These are phyloP conservation scores for Nautilus pompilius DNA, from an alignment of 1,140 invertebrate species.

Conservation along the genomic window DNA sequence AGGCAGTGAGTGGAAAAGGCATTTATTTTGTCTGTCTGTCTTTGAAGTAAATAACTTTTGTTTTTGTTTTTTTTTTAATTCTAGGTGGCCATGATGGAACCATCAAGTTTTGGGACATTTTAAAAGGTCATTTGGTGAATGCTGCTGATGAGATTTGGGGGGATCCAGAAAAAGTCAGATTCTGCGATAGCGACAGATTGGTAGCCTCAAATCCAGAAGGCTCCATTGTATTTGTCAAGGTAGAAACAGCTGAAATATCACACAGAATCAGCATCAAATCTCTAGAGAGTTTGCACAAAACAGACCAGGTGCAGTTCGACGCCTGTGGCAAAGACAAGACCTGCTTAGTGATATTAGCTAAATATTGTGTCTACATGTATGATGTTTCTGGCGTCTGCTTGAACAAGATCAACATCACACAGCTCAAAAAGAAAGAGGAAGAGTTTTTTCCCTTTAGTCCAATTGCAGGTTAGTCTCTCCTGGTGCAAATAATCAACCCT, in stretches of 20 bases:
- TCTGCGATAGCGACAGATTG: conserved; percentile 18
- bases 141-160: conserved; percentile 16
- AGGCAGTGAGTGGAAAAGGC: neutral
- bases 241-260: conserved; percentile 5
- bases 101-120: conserved; percentile 19
- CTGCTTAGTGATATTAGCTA: conserved; percentile 10
- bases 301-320: neutral
- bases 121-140: conserved; percentile 16
- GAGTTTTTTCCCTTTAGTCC: neutral
- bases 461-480: neutral
- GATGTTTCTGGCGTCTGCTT: conserved; percentile 5
- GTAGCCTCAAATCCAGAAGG: conserved; percentile 12
- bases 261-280: conserved; percentile 3
- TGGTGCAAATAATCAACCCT: too few relatives aligned
- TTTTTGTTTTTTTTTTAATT: neutral
- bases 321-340: conserved; percentile 16
- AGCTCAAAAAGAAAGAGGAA: neutral
- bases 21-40: neutral
- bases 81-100: conserved; percentile 11
- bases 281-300: neutral
- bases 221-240: conserved; percentile 6
- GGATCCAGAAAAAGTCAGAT: conserved; percentile 17
- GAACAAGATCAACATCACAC: neutral
- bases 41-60: neutral
- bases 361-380: neutral